Percentiles rank a stretch among this genome's conserved stretches.
phyloP scores from a whole-genome alignment of 35 echinoderm and acorn worm genomes.

The Hemicentrotus pulcherrimus region DNA sequence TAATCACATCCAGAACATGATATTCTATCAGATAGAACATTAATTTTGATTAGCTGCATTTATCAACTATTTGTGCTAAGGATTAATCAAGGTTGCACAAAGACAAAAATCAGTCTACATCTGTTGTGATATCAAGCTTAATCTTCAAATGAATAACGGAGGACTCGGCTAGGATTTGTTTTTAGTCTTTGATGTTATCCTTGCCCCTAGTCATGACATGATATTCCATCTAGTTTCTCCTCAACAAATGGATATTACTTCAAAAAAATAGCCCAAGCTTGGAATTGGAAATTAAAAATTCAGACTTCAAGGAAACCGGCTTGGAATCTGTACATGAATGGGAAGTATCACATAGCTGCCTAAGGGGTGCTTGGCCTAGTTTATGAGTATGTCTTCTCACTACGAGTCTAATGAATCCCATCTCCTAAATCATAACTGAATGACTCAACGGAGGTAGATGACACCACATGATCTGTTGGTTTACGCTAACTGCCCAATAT shows the following conservation, averaged over 20 bases:
- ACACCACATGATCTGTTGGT: neutral
- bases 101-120: neutral
- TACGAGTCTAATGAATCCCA: neutral
- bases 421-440: neutral
- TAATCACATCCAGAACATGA: neutral
- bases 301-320: neutral
- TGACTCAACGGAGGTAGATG: constrained; percentile 22
- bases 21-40: neutral
- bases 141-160: too few relatives aligned
- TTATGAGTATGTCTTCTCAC: neutral
- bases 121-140: too few relatives aligned
- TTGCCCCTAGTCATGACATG: neutral
- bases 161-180: neutral
- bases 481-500: neutral
- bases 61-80: neutral
- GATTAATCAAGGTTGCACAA: neutral
- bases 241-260: neutral
- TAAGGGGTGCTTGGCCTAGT: neutral
- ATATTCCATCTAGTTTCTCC: neutral
- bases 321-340: neutral
- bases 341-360: neutral
- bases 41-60: neutral
- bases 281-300: neutral
- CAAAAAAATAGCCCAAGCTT: neutral
- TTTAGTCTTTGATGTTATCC: neutral